Evolutionary conservation across 2,113 vertebrate genomes (phyloP).

Genomic region (Lepus timidus): DNA sequence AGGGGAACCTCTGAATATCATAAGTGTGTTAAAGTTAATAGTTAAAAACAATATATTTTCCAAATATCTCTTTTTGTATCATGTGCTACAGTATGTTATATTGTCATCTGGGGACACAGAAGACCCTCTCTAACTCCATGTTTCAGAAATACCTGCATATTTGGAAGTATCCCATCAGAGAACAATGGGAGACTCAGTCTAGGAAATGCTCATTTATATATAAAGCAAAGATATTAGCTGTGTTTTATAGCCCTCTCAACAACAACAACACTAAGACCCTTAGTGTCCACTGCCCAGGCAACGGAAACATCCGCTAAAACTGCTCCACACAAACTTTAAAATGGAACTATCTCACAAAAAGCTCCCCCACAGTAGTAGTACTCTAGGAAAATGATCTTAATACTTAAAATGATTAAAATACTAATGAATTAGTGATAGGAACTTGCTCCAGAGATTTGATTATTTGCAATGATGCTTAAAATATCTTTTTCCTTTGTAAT

Average conservation of each 20-base stretch:
- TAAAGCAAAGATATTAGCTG: slow-evolving; percentile 87
- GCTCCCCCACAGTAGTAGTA: slow-evolving; percentile 82
- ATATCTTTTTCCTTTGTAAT: slow-evolving; percentile 72
- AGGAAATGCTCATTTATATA: slow-evolving; percentile 86
- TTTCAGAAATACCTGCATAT: neutral
- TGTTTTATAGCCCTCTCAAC: slow-evolving; percentile 84
- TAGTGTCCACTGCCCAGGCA: slow-evolving; percentile 84
- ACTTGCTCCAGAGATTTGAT: slow-evolving; percentile 87
- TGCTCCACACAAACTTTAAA: slow-evolving; percentile 84
- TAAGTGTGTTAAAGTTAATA: neutral
- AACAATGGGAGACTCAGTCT: slow-evolving; percentile 82
- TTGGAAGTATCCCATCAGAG: slow-evolving; percentile 82
- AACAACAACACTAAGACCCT: slow-evolving; percentile 85
- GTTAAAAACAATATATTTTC: neutral
- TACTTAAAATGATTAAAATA: slow-evolving; percentile 87
- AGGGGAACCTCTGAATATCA: neutral
- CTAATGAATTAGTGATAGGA: slow-evolving; percentile 85
- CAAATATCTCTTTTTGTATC: neutral
- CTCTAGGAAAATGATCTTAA: slow-evolving; percentile 87
- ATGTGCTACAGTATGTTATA: neutral
- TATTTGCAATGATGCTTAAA: slow-evolving; percentile 83
- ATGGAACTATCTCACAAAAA: slow-evolving; percentile 86
- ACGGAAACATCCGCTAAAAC: slow-evolving; percentile 86
- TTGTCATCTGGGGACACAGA: neutral
- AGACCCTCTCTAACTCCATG: neutral